Evolutionary conservation across 2,888 invertebrate genomes (phyloP).

Genomic region (Oeneis ivallda): DNA sequence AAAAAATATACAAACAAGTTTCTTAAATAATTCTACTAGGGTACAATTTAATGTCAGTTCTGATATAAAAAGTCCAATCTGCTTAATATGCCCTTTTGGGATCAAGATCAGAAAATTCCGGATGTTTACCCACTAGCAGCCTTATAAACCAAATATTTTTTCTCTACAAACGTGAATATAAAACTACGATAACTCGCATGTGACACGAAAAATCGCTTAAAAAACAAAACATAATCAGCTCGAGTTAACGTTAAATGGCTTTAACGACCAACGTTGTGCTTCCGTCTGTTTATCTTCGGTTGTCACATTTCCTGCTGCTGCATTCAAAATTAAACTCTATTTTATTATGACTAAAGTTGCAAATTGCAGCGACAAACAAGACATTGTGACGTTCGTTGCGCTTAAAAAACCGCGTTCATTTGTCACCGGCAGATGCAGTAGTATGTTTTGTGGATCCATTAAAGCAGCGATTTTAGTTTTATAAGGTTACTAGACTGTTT

Average conservation of each 20-base stretch:
- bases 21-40: too few species aligned
- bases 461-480: constrained; percentile 38
- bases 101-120: too few species aligned
- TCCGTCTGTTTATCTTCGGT: constrained; percentile 38
- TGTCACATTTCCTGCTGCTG: constrained; percentile 28
- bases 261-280: constrained; percentile 37
- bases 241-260: constrained; percentile 40
- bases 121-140: too few species aligned
- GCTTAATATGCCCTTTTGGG: too few species aligned
- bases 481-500: background rate
- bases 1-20: too few species aligned
- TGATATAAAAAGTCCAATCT: too few species aligned
- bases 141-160: constrained; percentile 1
- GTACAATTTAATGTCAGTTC: too few species aligned
- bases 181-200: constrained; percentile 16
- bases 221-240: constrained; percentile 40
- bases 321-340: constrained; percentile 31
- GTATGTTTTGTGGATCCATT: constrained; percentile 58
- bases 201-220: constrained; percentile 31
- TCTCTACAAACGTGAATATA: constrained; percentile 15
- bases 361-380: constrained; percentile 38
- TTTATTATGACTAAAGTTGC: constrained; percentile 26
- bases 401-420: constrained; percentile 79
- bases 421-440: constrained; percentile 78
- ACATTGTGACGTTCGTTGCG: constrained; percentile 64